Evolutionary conservation across 2,797 vertebrate species (phyloP).

Genomic region (Lerista edwardsae): DNA sequence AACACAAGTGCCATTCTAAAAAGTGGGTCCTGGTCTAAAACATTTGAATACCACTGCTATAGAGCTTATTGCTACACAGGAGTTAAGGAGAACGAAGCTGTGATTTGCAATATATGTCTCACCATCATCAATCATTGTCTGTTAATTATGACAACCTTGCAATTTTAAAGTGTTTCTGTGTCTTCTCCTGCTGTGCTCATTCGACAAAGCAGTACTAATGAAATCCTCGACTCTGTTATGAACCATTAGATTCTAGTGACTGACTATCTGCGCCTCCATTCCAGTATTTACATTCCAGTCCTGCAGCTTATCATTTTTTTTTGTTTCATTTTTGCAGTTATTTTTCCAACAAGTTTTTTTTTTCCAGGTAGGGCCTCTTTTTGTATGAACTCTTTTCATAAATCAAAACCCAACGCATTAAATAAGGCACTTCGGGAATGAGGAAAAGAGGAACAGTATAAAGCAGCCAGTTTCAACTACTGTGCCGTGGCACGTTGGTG

Average conservation of each 20-base stretch:
- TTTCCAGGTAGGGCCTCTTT: neutral
- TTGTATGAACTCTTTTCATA: neutral
- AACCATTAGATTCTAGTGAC: constrained; percentile 18
- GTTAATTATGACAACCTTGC: constrained; percentile 32
- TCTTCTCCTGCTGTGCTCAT: constrained; percentile 20
- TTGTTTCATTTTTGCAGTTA: neutral
- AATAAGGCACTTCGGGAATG: too few relatives aligned
- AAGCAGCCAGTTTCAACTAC: too few relatives aligned
- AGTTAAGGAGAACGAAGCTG: constrained; percentile 12
- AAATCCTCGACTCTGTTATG: constrained; percentile 18
- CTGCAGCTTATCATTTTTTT: neutral
- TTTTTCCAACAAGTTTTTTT: neutral
- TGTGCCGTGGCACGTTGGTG: too few relatives aligned
- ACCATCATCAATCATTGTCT: constrained; percentile 22
- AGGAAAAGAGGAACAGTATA: too few relatives aligned
- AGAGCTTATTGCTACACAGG: neutral
- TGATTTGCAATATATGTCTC: neutral
- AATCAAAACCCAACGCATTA: too few relatives aligned
- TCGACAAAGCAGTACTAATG: constrained; percentile 27
- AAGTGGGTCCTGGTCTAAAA: too few relatives aligned
- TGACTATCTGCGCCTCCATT: neutral
- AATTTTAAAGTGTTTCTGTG: constrained; percentile 7
- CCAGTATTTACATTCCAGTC: constrained; percentile 17
- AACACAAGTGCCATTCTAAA: too few relatives aligned
- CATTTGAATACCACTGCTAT: neutral